These are phyloP conservation scores for Thomomys bottae DNA, from an alignment of 2,113 vertebrate species.

Conservation along the genomic window DNA sequence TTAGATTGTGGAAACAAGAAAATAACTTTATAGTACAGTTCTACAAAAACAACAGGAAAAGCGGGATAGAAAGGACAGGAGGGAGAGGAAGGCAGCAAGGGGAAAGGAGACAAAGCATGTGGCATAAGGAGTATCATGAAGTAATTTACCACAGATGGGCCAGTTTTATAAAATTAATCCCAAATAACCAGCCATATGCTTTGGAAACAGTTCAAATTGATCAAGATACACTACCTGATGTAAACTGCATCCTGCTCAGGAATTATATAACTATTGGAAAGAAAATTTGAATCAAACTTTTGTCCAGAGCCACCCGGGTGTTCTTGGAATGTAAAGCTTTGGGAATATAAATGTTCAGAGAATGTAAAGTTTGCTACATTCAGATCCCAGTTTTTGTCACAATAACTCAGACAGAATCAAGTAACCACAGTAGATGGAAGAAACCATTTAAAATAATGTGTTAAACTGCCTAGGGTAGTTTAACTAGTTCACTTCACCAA, in stretches of 20 bases:
- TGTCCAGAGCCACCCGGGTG: neutral
- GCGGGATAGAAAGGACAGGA: neutral
- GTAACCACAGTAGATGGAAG: neutral
- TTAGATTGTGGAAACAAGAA: neutral
- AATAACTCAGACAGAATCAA: neutral
- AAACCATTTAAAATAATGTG: neutral
- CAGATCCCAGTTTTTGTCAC: neutral
- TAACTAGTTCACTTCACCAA: slow-evolving; percentile 14
- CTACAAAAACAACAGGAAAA: neutral
- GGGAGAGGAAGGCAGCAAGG: neutral
- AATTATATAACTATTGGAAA: neutral
- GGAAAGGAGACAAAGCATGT: neutral
- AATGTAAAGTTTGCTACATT: neutral
- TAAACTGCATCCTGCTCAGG: neutral
- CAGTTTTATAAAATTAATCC: neutral
- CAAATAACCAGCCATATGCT: neutral
- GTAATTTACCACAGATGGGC: too few species aligned
- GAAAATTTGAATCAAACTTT: neutral
- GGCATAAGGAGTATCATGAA: neutral
- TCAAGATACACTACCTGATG: accelerated
- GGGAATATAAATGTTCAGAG: neutral
- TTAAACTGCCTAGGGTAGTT: neutral
- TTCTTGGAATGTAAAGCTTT: neutral
- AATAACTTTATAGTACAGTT: neutral
- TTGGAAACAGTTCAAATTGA: slow-evolving; percentile 4